These are phyloP conservation scores for Marmota monax DNA, from an alignment of 2,113 vertebrate species.

Conservation along the genomic window DNA sequence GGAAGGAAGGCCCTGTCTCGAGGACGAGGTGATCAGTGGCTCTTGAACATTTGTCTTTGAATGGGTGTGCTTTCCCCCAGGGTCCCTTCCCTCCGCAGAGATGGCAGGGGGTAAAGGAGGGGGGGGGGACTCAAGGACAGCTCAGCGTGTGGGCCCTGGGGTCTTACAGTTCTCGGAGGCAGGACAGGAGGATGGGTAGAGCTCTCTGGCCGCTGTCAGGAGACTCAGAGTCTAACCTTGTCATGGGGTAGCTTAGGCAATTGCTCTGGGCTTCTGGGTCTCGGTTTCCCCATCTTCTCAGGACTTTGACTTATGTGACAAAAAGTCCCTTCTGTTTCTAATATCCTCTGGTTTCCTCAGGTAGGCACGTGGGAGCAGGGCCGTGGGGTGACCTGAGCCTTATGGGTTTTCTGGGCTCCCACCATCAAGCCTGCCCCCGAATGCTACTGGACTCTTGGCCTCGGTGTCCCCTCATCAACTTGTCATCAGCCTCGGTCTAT, in stretches of 20 bases:
- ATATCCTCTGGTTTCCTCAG: background rate
- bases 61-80: background rate
- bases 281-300: background rate
- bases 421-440: fast-evolving
- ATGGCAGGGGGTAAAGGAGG: background rate
- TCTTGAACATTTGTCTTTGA: constrained; percentile 19
- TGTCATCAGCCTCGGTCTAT: background rate
- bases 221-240: background rate
- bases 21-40: background rate
- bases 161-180: background rate
- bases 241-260: background rate
- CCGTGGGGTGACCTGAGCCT: background rate
- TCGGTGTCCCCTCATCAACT: background rate
- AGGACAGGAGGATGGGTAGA: background rate
- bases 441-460: background rate
- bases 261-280: background rate
- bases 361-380: background rate
- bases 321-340: background rate
- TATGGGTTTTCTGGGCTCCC: background rate
- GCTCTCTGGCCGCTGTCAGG: fast-evolving
- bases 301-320: background rate
- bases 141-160: background rate
- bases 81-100: background rate
- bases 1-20: background rate
- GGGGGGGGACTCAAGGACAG: background rate